Evolutionary conservation across 2,113 vertebrate genomes (phyloP).

Genomic region (Psilopsiagon aymara): DNA sequence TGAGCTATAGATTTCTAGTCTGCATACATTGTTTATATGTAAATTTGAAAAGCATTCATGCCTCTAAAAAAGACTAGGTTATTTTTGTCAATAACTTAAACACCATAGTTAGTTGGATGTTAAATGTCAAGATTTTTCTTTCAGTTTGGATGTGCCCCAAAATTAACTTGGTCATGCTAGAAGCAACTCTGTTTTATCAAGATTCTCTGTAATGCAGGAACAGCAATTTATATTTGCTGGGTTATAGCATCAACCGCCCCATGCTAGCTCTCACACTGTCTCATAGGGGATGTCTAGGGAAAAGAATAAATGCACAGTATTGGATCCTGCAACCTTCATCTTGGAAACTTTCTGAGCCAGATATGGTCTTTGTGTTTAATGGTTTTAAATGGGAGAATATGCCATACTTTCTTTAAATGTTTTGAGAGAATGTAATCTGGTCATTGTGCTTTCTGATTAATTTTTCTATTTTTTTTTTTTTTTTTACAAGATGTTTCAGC

Average conservation of each 20-base stretch:
- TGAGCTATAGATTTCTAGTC: neutral
- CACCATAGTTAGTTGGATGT: slow-evolving; percentile 34
- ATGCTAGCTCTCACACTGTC: neutral
- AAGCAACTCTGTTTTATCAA: slow-evolving; percentile 13
- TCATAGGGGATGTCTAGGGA: neutral
- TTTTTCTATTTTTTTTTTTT: neutral
- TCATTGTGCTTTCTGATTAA: neutral
- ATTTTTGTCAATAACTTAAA: slow-evolving; percentile 49
- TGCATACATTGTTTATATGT: neutral
- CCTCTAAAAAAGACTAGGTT: neutral
- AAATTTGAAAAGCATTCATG: slow-evolving; percentile 10
- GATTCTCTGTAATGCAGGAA: neutral
- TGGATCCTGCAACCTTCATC: neutral
- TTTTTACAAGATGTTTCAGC: neutral
- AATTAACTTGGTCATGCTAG: slow-evolving; percentile 37
- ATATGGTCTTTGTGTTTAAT: neutral
- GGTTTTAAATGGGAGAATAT: neutral
- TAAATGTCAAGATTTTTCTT: slow-evolving; percentile 57
- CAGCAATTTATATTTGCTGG: neutral
- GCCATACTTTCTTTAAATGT: neutral
- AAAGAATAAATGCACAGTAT: neutral
- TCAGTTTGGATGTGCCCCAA: neutral
- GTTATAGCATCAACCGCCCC: neutral
- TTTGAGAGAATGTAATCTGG: neutral
- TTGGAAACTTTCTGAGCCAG: neutral